phyloP scores from a whole-genome alignment of 2,113 vertebrate species.

The Rhabdornis inornatus region DNA sequence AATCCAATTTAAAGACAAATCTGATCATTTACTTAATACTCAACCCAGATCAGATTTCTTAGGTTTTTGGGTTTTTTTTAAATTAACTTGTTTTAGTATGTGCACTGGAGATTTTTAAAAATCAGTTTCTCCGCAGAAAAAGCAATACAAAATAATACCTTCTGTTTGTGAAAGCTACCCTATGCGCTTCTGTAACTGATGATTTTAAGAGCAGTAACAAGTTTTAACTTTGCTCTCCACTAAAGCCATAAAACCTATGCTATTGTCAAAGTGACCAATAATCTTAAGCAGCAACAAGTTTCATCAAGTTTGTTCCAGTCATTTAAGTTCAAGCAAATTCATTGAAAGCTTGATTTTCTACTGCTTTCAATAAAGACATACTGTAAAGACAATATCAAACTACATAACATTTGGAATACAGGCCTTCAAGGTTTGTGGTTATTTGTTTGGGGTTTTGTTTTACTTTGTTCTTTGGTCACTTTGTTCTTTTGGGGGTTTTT shows the following conservation, averaged over 20 bases:
- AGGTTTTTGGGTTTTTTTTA: background rate
- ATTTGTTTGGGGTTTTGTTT: background rate
- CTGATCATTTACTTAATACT: background rate
- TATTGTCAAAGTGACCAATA: background rate
- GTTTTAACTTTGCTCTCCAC: background rate
- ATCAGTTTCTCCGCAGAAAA: background rate
- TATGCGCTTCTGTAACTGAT: background rate
- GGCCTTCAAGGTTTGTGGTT: background rate
- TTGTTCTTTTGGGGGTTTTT: background rate
- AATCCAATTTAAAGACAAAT: background rate
- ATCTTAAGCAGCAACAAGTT: background rate
- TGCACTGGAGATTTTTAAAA: background rate
- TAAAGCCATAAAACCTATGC: background rate
- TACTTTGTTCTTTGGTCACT: background rate
- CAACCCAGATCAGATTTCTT: background rate
- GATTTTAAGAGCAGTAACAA: background rate
- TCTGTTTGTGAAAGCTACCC: background rate
- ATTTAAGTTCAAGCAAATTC: background rate
- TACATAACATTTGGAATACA: background rate
- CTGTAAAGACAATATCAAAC: background rate
- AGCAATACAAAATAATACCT: background rate
- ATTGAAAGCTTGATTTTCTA: background rate
- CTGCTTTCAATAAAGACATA: background rate
- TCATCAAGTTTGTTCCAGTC: background rate
- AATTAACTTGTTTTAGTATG: background rate